Evolutionary conservation across 2,888 invertebrate genomes (phyloP).

Genomic region (Melieria picta): DNA sequence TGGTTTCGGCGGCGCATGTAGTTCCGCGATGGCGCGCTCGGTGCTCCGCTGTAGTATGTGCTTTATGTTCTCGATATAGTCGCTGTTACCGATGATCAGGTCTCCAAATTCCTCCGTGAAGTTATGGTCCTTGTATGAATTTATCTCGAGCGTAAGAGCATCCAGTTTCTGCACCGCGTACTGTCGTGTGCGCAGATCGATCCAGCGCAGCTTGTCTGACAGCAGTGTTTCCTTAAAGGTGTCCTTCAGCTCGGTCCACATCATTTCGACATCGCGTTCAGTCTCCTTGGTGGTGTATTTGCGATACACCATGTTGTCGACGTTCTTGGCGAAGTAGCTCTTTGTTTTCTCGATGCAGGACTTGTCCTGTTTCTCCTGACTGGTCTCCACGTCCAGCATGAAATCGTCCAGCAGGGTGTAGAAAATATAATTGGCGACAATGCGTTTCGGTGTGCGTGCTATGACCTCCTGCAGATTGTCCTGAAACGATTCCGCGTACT

Average conservation of each 20-base stretch:
- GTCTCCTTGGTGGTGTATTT: conserved; percentile 49
- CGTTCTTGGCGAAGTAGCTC: conserved; percentile 53
- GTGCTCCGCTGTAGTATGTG: conserved; percentile 7
- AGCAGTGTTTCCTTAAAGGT: conserved; percentile 49
- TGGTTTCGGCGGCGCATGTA: conserved; percentile 50
- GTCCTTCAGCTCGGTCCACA: conserved; percentile 56
- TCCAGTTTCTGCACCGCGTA: conserved; percentile 52
- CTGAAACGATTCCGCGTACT: conserved; percentile 49
- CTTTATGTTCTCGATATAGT: conserved; percentile 50
- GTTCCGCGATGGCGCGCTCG: conserved; percentile 2
- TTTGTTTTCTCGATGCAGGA: conserved; percentile 50
- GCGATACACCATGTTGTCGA: conserved; percentile 60
- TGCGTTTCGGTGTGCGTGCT: conserved; percentile 43
- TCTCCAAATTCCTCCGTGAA: conserved; percentile 52
- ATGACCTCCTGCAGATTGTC: conserved; percentile 49
- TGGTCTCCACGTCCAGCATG: conserved; percentile 38
- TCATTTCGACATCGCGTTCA: conserved; percentile 50
- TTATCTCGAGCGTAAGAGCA: conserved; percentile 53
- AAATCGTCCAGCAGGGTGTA: conserved; percentile 53
- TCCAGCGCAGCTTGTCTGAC: conserved; percentile 51
- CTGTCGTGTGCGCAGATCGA: conserved; percentile 44
- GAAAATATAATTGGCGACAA: conserved; percentile 60
- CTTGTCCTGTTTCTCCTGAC: conserved; percentile 35
- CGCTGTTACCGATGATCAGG: conserved; percentile 45
- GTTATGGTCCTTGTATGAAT: conserved; percentile 49